These are phyloP conservation scores for Stegodyphus dumicola DNA, from an alignment of 1,140 invertebrate genomes.

Conservation along the genomic window DNA sequence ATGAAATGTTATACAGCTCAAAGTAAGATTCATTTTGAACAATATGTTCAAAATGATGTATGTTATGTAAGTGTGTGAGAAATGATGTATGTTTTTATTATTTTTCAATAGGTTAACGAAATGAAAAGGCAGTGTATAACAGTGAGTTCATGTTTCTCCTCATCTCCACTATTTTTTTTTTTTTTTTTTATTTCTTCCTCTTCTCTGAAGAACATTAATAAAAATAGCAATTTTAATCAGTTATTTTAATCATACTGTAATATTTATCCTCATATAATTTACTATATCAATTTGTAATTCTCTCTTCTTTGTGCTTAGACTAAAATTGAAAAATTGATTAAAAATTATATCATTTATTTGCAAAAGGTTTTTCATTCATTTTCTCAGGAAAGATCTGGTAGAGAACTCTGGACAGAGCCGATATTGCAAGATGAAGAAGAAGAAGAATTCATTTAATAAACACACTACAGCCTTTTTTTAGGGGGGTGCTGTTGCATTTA, in stretches of 20 bases:
- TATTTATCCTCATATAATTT: background rate
- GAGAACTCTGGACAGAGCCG: constrained; percentile 45
- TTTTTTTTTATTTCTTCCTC: background rate
- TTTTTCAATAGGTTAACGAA: constrained; percentile 40
- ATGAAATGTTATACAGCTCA: background rate
- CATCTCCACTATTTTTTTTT: background rate
- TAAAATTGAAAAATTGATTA: background rate
- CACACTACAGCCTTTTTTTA: too few species aligned
- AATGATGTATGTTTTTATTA: background rate
- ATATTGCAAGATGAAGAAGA: constrained; percentile 43
- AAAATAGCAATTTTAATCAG: background rate
- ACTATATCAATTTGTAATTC: background rate
- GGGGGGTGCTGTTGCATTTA: too few species aligned
- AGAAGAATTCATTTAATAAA: constrained; percentile 1
- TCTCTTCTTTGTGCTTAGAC: background rate
- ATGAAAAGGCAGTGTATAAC: constrained; percentile 45
- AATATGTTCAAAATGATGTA: background rate
- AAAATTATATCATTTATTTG: background rate
- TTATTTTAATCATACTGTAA: background rate
- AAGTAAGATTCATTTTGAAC: background rate
- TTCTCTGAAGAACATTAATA: background rate
- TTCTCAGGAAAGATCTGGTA: constrained; percentile 36
- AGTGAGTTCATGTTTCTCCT: constrained; percentile 10
- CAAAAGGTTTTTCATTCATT: background rate
- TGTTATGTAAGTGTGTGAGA: background rate